Conservation (phyloP, 2,797 vertebrate genomes). For the Enteromius radiatus region DNA sequence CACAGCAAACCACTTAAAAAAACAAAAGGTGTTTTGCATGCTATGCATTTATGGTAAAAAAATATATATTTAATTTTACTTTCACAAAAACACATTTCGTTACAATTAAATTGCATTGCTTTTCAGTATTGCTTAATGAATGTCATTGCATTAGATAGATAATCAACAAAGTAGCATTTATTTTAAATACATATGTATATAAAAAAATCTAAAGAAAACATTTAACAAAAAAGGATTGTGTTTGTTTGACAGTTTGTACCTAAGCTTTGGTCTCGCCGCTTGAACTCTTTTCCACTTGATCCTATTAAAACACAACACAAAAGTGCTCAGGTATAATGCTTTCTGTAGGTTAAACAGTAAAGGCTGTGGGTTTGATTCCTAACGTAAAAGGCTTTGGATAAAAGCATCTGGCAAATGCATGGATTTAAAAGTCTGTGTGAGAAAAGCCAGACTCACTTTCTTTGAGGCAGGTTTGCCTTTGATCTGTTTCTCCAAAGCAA, state of each 20-base stretch:
- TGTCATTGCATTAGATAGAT: neutral
- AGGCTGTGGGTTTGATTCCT: neutral
- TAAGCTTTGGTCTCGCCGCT: constrained; percentile 47
- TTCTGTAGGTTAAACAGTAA: neutral
- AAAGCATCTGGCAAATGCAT: neutral
- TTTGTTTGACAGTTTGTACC: neutral
- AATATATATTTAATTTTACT: neutral
- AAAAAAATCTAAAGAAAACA: neutral
- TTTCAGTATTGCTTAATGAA: neutral
- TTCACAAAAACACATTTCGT: neutral
- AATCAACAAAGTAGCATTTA: neutral
- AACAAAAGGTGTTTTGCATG: neutral
- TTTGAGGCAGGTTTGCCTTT: constrained; percentile 65
- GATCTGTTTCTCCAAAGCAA: constrained; percentile 83
- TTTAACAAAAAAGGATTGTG: neutral
- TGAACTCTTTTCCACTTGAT: constrained; percentile 25
- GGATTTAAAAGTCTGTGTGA: neutral
- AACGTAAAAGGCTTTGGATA: neutral
- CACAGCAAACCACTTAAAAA: neutral
- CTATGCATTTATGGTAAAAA: neutral
- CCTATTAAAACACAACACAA: constrained; percentile 11
- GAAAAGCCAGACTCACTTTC: constrained; percentile 48
- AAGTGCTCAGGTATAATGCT: neutral
- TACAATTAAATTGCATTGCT: neutral
- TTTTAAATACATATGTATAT: neutral